These are phyloP conservation scores for Poecilus cupreus DNA, from an alignment of 2,888 invertebrate genomes.

Conservation along the genomic window DNA sequence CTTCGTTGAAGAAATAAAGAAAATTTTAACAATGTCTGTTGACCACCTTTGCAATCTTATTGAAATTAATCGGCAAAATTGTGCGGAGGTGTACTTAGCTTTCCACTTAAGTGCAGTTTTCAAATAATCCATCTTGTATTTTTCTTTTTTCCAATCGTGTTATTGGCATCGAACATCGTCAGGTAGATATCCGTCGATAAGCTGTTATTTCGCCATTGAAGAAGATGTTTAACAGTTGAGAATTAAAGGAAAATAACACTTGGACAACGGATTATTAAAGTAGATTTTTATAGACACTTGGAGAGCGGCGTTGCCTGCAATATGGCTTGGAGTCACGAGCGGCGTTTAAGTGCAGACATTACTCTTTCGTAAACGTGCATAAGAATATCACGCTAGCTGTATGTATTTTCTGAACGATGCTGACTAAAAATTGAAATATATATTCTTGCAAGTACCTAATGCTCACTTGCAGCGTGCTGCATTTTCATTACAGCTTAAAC, in stretches of 20 bases:
- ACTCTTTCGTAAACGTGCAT: constrained; percentile 55
- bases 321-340: constrained; percentile 55
- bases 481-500: not conserved
- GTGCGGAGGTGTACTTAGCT: too few relatives aligned
- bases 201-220: constrained; percentile 30
- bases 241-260: constrained; percentile 49
- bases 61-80: too few relatives aligned
- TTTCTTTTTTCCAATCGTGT: not conserved
- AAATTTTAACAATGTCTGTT: too few relatives aligned
- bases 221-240: constrained; percentile 37
- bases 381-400: constrained; percentile 51
- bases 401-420: constrained; percentile 12
- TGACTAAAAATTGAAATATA: constrained; percentile 54
- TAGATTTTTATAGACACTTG: constrained; percentile 51
- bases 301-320: constrained; percentile 42
- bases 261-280: constrained; percentile 54
- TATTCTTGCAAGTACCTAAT: constrained; percentile 11
- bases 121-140: too few relatives aligned
- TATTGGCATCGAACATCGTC: not conserved
- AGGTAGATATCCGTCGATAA: not conserved
- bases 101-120: too few relatives aligned
- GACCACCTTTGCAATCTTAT: too few relatives aligned
- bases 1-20: too few relatives aligned
- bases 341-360: constrained; percentile 55
- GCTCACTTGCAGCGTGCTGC: constrained; percentile 5